Evolutionary conservation across 2,113 vertebrate species (phyloP).

Genomic region (Sturnira hondurensis): DNA sequence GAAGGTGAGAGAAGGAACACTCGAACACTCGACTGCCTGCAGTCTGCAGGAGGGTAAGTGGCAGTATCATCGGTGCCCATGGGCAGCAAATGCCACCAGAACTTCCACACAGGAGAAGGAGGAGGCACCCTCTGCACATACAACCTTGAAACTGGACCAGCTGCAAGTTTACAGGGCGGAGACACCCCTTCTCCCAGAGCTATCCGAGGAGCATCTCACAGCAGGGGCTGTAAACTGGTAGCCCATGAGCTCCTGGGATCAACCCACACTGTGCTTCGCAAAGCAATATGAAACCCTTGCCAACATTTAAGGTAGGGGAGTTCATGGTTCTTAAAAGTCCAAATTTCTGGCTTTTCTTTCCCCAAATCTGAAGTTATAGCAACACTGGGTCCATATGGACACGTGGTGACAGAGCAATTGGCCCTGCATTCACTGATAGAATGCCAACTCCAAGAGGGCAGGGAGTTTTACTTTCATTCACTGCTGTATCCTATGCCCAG

Average conservation of each 20-base stretch:
- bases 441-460: neutral
- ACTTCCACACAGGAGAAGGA: neutral
- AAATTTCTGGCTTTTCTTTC: neutral
- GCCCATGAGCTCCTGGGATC: neutral
- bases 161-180: neutral
- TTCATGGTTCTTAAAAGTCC: neutral
- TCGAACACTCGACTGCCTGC: neutral
- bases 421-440: neutral
- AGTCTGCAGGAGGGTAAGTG: neutral
- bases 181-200: neutral
- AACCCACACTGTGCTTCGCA: neutral
- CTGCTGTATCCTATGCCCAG: neutral
- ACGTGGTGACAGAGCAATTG: neutral
- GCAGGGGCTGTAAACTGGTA: neutral
- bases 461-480: neutral
- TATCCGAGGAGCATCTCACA: neutral
- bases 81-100: slow-evolving; percentile 31
- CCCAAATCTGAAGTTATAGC: neutral
- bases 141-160: slow-evolving; percentile 9
- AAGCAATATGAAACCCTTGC: neutral
- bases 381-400: neutral
- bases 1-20: neutral
- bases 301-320: neutral
- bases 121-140: neutral
- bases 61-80: neutral